phyloP scores from a whole-genome alignment of 2,797 vertebrate species.

The Poecilia velifera region DNA sequence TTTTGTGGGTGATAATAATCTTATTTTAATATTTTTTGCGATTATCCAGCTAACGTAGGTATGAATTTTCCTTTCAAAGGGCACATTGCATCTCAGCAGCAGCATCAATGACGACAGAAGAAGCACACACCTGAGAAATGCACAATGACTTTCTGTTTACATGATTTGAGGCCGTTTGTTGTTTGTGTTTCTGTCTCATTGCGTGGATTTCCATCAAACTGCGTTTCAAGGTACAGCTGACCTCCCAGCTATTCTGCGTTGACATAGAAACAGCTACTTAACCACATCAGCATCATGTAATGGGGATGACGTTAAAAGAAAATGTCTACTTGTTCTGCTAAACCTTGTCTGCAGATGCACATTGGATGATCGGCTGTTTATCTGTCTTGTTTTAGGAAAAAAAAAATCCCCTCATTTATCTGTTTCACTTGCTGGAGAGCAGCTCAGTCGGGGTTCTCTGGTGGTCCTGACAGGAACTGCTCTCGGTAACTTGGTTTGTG shows the following conservation, averaged over 20 bases:
- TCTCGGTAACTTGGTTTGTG: conserved; percentile 36
- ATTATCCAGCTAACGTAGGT: conserved; percentile 79
- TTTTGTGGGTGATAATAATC: conserved; percentile 72
- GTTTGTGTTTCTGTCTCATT: conserved; percentile 55
- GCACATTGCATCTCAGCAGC: conserved; percentile 82
- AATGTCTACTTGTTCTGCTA: conserved; percentile 39
- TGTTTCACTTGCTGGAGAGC: conserved; percentile 38
- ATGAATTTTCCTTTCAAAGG: conserved; percentile 80
- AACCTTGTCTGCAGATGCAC: conserved; percentile 38
- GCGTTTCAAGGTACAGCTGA: conserved; percentile 44
- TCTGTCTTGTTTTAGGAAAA: conserved; percentile 39
- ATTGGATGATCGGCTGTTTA: conserved; percentile 28
- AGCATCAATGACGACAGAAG: conserved; percentile 73
- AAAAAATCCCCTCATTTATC: conserved; percentile 28
- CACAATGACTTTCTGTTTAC: conserved; percentile 85
- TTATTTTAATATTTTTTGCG: conserved; percentile 81
- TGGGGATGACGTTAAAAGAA: conserved; percentile 9
- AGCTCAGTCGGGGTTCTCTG: conserved; percentile 7
- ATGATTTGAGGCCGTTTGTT: conserved; percentile 74
- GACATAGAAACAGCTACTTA: not conserved
- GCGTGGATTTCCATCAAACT: conserved; percentile 62
- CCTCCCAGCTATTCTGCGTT: conserved; percentile 31
- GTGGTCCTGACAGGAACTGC: conserved; percentile 30
- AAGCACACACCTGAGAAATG: conserved; percentile 83
- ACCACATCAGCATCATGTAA: not conserved